A percentile compares a stretch with the other conserved stretches of the same genome.
Conservation (phyloP, 2,888 invertebrate genomes). For the Tipula helvola region DNA sequence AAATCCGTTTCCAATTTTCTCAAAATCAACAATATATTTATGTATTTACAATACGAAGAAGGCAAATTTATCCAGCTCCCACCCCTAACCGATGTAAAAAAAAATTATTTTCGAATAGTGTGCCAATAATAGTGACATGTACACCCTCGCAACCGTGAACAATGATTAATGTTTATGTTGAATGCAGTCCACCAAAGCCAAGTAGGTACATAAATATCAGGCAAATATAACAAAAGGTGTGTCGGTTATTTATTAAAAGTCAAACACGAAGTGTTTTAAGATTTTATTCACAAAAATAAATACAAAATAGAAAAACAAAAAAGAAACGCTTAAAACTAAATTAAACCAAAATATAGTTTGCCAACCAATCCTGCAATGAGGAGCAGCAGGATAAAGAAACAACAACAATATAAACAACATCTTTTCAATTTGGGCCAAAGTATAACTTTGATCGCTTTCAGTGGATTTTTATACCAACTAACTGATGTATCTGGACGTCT, state of each 20-base stretch:
- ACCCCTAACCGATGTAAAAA: background rate
- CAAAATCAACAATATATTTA: background rate
- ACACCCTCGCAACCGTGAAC: background rate
- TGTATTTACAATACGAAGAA: background rate
- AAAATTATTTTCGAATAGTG: background rate
- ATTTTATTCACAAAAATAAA: background rate
- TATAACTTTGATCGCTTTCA: slow-evolving; percentile 36
- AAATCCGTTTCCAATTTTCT: background rate
- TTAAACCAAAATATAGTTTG: background rate
- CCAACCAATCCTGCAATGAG: background rate
- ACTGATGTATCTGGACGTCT: slow-evolving; percentile 51
- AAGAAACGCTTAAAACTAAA: background rate
- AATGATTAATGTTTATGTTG: background rate
- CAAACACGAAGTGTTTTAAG: background rate
- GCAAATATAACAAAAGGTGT: background rate
- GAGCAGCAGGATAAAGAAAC: background rate
- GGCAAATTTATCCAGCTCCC: background rate
- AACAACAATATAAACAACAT: background rate
- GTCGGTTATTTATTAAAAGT: background rate
- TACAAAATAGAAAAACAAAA: background rate
- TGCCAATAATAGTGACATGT: background rate
- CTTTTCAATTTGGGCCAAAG: slow-evolving; percentile 19
- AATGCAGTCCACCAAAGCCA: background rate
- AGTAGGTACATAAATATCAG: background rate
- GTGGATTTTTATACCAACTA: slow-evolving; percentile 44